Evolutionary conservation across 1,140 invertebrate species (phyloP).

Genomic region (Tachypleus tridentatus): DNA sequence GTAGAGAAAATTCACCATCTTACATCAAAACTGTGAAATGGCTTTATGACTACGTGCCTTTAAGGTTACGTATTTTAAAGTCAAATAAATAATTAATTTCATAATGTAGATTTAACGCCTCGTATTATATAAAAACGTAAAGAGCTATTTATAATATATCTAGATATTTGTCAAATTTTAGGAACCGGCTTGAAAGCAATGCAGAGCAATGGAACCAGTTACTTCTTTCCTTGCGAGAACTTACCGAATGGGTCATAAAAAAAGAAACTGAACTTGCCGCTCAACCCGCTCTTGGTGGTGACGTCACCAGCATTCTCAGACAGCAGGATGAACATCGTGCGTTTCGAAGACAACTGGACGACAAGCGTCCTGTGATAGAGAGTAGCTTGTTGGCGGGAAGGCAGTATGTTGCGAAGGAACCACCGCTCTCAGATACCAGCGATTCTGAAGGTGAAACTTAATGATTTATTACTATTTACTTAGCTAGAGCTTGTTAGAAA

Average conservation of each 20-base stretch:
- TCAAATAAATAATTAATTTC: no score
- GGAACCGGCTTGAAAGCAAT: conserved; percentile 85
- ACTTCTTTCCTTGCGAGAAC: conserved; percentile 71
- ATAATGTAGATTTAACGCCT: no score
- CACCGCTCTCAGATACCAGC: conserved; percentile 59
- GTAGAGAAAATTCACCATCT: no score
- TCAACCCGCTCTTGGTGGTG: conserved; percentile 66
- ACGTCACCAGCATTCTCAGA: conserved; percentile 59
- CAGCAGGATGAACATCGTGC: conserved; percentile 80
- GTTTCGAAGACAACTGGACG: conserved; percentile 75
- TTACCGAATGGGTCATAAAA: conserved; percentile 90
- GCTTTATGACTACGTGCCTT: no score
- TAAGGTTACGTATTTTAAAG: no score
- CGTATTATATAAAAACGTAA: no score
- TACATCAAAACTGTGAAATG: no score
- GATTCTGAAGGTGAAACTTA: conserved; percentile 58
- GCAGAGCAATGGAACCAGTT: conserved; percentile 46
- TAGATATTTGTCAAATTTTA: conserved; percentile 29
- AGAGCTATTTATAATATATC: no score
- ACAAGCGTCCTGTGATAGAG: conserved; percentile 87
- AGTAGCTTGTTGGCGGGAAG: conserved; percentile 81
- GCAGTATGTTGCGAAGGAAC: conserved; percentile 71
- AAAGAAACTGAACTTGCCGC: conserved; percentile 83
- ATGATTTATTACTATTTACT: no score
- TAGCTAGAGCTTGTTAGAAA: no score